Conservation (phyloP, 2,888 invertebrate genomes). For the Drosophila mercatorum region DNA sequence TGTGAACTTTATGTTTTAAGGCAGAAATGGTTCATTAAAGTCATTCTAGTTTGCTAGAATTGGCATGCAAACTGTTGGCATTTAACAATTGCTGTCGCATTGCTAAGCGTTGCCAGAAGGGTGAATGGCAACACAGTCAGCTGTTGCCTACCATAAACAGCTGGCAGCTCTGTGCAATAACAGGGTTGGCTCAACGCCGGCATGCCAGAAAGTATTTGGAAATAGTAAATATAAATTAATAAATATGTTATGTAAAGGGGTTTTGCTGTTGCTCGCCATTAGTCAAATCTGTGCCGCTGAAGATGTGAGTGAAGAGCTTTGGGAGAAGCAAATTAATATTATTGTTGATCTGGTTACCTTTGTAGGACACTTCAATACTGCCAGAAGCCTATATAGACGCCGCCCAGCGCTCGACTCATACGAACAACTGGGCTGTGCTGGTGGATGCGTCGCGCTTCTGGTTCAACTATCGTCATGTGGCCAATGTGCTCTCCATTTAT, state of each 20-base stretch:
- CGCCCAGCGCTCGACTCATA: slow-evolving; percentile 87
- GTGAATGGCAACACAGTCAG: slow-evolving; percentile 21
- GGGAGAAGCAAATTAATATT: not conserved
- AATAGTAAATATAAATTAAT: slow-evolving; percentile 12
- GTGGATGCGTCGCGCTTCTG: slow-evolving; percentile 99
- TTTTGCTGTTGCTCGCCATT: slow-evolving; percentile 21
- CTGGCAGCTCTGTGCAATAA: slow-evolving; percentile 21
- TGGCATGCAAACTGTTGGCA: slow-evolving; percentile 37
- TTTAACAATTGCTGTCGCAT: slow-evolving; percentile 20
- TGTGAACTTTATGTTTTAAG: slow-evolving; percentile 49
- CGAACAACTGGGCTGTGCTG: slow-evolving; percentile 99
- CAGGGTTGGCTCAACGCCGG: slow-evolving; percentile 40
- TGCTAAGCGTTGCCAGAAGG: slow-evolving; percentile 26
- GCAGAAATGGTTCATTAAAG: slow-evolving; percentile 25
- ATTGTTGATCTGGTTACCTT: not conserved
- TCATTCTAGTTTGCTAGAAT: slow-evolving; percentile 18
- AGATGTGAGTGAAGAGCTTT: slow-evolving; percentile 26
- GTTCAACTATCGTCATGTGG: slow-evolving; percentile 99
- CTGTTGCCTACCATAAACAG: slow-evolving; percentile 19
- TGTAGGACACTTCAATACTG: slow-evolving; percentile 55
- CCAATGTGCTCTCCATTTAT: slow-evolving; percentile 99
- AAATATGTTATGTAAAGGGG: slow-evolving; percentile 30
- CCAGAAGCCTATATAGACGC: slow-evolving; percentile 81
- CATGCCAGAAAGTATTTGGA: slow-evolving; percentile 11
- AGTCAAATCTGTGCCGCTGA: slow-evolving; percentile 11